Evolutionary conservation across 2,797 vertebrate genomes (phyloP).

Genomic region (Trichosurus vulpecula): DNA sequence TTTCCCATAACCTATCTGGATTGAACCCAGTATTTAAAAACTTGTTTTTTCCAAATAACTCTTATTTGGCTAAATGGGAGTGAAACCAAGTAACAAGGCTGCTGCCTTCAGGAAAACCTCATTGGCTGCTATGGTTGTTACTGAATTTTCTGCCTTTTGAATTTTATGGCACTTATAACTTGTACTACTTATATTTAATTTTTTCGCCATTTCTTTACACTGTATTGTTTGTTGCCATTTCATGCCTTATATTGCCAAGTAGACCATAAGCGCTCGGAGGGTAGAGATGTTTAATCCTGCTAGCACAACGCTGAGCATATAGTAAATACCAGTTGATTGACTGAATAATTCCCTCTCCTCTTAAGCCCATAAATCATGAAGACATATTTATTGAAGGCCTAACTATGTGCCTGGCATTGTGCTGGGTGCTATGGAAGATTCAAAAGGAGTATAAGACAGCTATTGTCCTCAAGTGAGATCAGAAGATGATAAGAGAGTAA

Average conservation of each 20-base stretch:
- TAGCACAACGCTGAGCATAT: neutral
- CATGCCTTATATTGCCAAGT: neutral
- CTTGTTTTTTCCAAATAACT: neutral
- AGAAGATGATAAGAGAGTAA: neutral
- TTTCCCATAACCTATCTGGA: constrained; percentile 9
- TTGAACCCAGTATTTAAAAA: neutral
- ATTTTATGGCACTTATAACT: neutral
- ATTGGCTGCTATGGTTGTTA: neutral
- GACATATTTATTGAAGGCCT: neutral
- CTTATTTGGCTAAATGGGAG: neutral
- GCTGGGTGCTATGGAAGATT: neutral
- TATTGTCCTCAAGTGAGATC: neutral
- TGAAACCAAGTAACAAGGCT: neutral
- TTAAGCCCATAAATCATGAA: neutral
- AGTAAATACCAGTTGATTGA: neutral
- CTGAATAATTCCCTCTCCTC: neutral
- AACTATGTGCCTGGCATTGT: neutral
- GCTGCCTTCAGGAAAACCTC: neutral
- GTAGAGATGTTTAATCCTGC: neutral
- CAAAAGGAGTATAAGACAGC: neutral
- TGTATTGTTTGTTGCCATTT: neutral
- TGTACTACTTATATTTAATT: neutral
- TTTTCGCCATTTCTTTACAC: neutral
- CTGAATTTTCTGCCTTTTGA: neutral
- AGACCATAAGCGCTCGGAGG: neutral